Conservation (phyloP, 1,140 invertebrate genomes). For the Lordiphosa clarofinis region DNA sequence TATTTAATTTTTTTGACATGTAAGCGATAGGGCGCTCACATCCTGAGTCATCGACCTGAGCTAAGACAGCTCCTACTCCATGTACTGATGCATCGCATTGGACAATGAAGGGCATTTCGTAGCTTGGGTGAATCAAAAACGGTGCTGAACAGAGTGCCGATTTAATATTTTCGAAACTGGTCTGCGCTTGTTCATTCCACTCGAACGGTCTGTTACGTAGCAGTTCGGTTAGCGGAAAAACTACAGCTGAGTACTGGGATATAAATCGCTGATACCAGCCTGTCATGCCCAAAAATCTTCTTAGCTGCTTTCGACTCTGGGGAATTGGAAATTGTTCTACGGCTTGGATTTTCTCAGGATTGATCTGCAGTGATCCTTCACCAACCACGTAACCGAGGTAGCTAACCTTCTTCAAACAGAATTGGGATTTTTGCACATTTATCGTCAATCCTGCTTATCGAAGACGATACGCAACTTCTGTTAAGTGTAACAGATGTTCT, state of each 20-base stretch:
- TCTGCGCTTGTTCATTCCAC: slow-evolving; percentile 31
- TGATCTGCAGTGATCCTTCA: no score
- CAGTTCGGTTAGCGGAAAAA: slow-evolving; percentile 45
- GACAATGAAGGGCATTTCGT: slow-evolving; percentile 58
- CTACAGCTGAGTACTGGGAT: no score
- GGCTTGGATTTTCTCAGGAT: neutral
- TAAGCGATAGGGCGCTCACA: neutral
- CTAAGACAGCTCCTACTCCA: no score
- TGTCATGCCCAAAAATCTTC: slow-evolving; percentile 79
- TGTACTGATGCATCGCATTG: slow-evolving; percentile 65
- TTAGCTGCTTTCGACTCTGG: slow-evolving; percentile 50
- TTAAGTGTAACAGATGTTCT: no score
- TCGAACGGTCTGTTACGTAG: slow-evolving; percentile 4
- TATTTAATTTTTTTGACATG: neutral
- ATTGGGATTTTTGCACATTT: no score
- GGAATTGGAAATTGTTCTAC: slow-evolving; percentile 5
- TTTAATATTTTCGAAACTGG: no score
- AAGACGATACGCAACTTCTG: no score
- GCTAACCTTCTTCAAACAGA: no score
- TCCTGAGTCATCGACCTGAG: neutral
- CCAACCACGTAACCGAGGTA: no score
- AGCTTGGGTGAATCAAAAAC: slow-evolving; percentile 69
- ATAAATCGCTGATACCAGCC: slow-evolving; percentile 80
- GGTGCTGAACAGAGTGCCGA: slow-evolving; percentile 43
- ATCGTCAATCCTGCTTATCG: no score